These are phyloP conservation scores for Anabas testudineus DNA, from an alignment of 2,797 vertebrate species.

Conservation along the genomic window DNA sequence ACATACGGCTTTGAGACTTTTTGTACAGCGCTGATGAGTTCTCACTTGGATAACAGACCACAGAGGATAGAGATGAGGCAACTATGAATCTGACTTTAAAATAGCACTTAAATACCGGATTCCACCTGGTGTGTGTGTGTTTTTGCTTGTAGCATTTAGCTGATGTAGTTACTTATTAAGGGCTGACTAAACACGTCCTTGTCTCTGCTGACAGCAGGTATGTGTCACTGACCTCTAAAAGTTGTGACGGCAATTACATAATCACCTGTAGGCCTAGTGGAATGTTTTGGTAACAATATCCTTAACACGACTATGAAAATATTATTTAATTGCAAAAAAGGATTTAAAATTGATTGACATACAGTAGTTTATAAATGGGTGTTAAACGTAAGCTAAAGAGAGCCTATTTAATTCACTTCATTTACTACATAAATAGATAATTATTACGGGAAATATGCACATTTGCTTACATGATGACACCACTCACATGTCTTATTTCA, in stretches of 20 bases:
- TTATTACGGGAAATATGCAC: neutral
- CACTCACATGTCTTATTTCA: too few species aligned
- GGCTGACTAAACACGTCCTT: slow-evolving; percentile 55
- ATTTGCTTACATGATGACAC: too few species aligned
- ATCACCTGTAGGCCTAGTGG: neutral
- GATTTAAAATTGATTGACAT: neutral
- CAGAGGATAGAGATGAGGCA: slow-evolving; percentile 8
- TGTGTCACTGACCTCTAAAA: slow-evolving; percentile 61
- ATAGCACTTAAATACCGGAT: slow-evolving; percentile 16
- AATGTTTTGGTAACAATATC: neutral
- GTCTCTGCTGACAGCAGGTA: slow-evolving; percentile 29
- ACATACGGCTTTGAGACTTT: too few species aligned
- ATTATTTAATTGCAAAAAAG: neutral
- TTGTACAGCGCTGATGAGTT: too few species aligned
- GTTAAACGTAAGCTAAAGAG: too few species aligned
- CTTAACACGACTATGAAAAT: neutral
- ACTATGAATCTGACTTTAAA: slow-evolving; percentile 13
- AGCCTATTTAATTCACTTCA: too few species aligned
- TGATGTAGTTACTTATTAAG: slow-evolving; percentile 76
- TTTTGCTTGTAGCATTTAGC: slow-evolving; percentile 11
- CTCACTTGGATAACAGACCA: slow-evolving; percentile 28
- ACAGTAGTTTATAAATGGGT: neutral
- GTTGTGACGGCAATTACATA: slow-evolving; percentile 13
- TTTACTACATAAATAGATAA: neutral
- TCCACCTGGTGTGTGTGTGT: neutral